phyloP scores from a whole-genome alignment of 2,888 invertebrate genomes.

The Netelia melanura region DNA sequence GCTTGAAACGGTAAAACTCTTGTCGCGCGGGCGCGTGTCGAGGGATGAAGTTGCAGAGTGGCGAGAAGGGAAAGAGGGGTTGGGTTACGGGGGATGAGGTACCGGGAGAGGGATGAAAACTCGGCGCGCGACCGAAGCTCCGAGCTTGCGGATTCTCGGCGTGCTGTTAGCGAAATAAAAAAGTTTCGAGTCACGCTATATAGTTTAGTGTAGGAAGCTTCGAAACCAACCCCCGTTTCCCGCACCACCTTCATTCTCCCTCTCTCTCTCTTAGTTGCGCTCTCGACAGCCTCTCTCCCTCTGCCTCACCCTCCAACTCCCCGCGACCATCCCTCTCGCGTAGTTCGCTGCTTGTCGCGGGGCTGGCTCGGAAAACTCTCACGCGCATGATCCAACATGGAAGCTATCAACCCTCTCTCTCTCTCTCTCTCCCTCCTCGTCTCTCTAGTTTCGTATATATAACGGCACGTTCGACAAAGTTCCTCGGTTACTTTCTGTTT shows the following conservation, averaged over 20 bases:
- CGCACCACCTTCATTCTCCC: background rate
- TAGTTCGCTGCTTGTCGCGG: constrained; percentile 51
- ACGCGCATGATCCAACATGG: constrained; percentile 81
- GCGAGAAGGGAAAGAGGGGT: background rate
- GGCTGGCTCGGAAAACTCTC: constrained; percentile 54
- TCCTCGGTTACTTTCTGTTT: background rate
- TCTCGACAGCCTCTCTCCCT: constrained; percentile 7
- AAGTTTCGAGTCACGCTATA: constrained; percentile 58
- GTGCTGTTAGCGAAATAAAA: constrained; percentile 60
- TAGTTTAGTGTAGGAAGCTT: constrained; percentile 44
- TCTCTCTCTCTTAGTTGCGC: constrained; percentile 1
- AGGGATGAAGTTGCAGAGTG: constrained; percentile 5
- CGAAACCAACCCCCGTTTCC: constrained; percentile 9
- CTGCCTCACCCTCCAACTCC: background rate
- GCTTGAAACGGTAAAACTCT: background rate
- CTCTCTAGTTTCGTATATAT: constrained; percentile 7
- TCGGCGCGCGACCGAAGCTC: constrained; percentile 55
- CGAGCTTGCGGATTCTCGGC: constrained; percentile 64
- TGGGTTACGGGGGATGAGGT: background rate
- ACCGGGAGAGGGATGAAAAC: constrained; percentile 35
- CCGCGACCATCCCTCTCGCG: constrained; percentile 16
- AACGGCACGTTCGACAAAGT: background rate
- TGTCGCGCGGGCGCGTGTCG: constrained; percentile 3
- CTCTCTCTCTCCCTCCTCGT: background rate
- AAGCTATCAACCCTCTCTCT: constrained; percentile 69